Conservation (phyloP, 1,140 invertebrate genomes). For the Leptinotarsa texana region DNA sequence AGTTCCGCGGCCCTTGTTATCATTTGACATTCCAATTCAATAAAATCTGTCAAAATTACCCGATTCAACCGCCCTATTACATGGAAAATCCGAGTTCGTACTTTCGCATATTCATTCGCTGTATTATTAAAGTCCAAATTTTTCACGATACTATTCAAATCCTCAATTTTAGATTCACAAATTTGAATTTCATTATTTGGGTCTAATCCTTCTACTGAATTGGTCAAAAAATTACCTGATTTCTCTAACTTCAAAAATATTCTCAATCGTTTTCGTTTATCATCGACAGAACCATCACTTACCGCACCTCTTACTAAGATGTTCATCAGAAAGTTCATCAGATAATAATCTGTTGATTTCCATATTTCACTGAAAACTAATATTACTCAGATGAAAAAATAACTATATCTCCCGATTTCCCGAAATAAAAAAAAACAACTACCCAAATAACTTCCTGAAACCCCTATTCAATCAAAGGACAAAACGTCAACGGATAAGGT, state of each 20-base stretch:
- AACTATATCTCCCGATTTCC: too few species aligned
- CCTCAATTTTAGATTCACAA: neutral
- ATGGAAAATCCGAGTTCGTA: neutral
- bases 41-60: neutral
- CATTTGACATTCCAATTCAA: neutral
- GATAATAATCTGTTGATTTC: constrained; percentile 5
- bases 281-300: neutral
- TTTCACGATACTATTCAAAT: neutral
- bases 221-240: neutral
- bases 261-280: neutral
- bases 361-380: neutral
- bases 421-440: neutral
- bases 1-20: neutral
- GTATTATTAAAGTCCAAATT: constrained; percentile 3
- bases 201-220: neutral
- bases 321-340: neutral
- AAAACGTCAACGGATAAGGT: too few species aligned
- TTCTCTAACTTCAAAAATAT: constrained; percentile 2
- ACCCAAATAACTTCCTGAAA: too few species aligned
- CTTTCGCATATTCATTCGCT: neutral
- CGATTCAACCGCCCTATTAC: neutral
- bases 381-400: neutral
- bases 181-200: constrained; percentile 1
- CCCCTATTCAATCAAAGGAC: too few species aligned
- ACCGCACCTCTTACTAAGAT: neutral